phyloP scores from a whole-genome alignment of 2,888 invertebrate species.

The Metellina segmentata region DNA sequence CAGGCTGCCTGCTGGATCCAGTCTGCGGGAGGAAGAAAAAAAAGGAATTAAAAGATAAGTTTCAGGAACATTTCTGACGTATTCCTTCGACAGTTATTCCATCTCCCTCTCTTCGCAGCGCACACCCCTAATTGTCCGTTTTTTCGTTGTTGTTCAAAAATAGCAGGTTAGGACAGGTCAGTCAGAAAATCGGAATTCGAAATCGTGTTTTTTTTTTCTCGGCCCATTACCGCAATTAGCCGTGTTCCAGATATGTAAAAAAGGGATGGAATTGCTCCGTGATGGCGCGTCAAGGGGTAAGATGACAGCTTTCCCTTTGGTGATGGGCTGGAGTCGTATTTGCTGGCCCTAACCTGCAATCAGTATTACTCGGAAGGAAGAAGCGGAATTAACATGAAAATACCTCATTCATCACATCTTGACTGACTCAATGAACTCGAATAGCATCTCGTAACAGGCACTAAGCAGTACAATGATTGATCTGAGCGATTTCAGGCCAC shows the following conservation, averaged over 20 bases:
- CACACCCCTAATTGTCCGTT: background rate
- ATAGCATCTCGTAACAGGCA: no score
- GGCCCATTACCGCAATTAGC: background rate
- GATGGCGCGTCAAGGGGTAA: background rate
- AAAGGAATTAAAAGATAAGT: constrained; percentile 44
- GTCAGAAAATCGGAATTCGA: background rate
- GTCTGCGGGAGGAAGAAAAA: constrained; percentile 67
- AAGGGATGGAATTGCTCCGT: background rate
- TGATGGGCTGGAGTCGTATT: background rate
- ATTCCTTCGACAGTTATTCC: background rate
- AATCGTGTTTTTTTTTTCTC: background rate
- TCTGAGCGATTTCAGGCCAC: no score
- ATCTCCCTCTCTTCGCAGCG: background rate
- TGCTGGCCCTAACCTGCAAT: background rate
- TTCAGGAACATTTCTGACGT: background rate
- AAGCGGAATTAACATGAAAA: no score
- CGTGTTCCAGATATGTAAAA: background rate
- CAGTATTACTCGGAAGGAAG: no score
- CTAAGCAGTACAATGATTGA: no score
- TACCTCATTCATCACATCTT: no score
- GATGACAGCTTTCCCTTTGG: background rate
- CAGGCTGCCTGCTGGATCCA: constrained; percentile 60
- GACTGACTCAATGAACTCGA: no score
- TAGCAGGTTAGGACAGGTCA: constrained; percentile 36
- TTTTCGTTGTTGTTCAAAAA: constrained; percentile 22